Base-by-base conservation (phyloP, 1,140 invertebrate genomes). In the Caerostris darwini region DNA sequence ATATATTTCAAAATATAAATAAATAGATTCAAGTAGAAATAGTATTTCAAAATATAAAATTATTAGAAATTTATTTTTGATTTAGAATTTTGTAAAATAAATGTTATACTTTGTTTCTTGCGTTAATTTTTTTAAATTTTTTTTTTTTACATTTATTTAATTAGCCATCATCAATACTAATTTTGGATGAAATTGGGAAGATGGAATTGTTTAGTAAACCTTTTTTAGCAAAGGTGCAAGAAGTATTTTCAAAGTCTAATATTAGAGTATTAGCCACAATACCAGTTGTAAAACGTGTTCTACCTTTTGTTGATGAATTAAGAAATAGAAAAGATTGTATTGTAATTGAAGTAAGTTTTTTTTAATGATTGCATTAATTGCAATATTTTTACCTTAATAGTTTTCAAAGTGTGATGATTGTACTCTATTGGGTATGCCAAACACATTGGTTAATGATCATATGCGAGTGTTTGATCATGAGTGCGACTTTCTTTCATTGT, bases 131-230 rank as follows among this genome's bases (percentile, higher is more conserved):
- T 67, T 67, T 14, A 67, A 14, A n/a, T 2, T 2, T 67, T 10
- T 67, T 6, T 56, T 85, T n/a, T 85, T 8, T 56, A 34, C 19
- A 85, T 12, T 59, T 64, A 53, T 88, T 88, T 88, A 57, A 77
- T 54, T 57, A 88, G 86, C 86, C 86, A 10, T 88, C 67, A 77
- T 58, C 86, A 8, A 67, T 94, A 82, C 91, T 97, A 54, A 95
- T 97, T 10, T 96, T 97, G 54, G 97, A 97, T 96, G 97, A 97
- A 95, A 97, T 97, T 92, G 97, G 97, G 19, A 97, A 97, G 96
- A 97, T 97, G 97, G 97, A 97, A 95, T 94, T 97, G 64, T 97
- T 97, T 69, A 97, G 97, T 95, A 95, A 96, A 83, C 95, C 95
- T 82, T 97, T 97, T 95, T 69, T 92, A 54, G 58, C 56, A 34